phyloP scores from a whole-genome alignment of 2,113 vertebrate genomes.

The Pedetes capensis region DNA sequence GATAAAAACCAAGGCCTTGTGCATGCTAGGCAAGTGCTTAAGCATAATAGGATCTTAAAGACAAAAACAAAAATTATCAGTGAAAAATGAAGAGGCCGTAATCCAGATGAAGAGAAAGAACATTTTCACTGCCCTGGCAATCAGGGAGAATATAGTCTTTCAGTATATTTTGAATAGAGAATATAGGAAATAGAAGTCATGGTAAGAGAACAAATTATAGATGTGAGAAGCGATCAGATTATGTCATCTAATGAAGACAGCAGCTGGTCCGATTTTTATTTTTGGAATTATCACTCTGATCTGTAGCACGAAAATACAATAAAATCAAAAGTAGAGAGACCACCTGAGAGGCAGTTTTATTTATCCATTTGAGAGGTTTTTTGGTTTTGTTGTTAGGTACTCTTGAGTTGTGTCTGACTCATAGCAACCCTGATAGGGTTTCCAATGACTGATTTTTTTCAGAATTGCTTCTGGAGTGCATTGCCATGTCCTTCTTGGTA shows the following conservation, averaged over 20 bases:
- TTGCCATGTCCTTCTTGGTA: too few relatives aligned
- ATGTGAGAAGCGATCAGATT: not conserved
- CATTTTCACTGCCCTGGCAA: not conserved
- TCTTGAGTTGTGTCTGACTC: too few relatives aligned
- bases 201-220: not conserved
- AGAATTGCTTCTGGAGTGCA: too few relatives aligned
- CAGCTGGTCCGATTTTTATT: not conserved
- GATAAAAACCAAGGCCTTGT: too few relatives aligned
- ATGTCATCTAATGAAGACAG: not conserved
- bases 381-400: too few relatives aligned
- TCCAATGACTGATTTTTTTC: too few relatives aligned
- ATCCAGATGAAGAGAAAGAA: not conserved
- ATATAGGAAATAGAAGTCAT: not conserved
- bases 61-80: not conserved
- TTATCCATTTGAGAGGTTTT: not conserved
- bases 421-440: too few relatives aligned
- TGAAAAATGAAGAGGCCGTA: not conserved
- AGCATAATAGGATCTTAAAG: not conserved
- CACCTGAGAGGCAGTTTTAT: not conserved
- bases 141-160: not conserved
- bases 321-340: not conserved
- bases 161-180: not conserved
- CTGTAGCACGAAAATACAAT: not conserved
- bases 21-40: too few relatives aligned
- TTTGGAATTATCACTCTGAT: not conserved